Evolutionary conservation across 1,140 invertebrate species (phyloP).

Genomic region (Scaptomyza hsui): DNA sequence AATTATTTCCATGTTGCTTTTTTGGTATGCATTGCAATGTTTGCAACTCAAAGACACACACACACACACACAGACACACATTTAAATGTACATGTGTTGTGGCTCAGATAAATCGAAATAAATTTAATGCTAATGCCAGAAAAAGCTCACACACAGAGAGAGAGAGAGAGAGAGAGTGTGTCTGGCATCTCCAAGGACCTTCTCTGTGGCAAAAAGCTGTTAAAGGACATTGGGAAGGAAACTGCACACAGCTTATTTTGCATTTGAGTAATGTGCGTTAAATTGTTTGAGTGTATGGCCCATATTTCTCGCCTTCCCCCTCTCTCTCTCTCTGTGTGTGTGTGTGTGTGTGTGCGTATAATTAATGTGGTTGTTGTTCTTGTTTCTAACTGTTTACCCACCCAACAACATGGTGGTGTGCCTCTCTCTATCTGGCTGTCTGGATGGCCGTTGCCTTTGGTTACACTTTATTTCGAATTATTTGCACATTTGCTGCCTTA

Average conservation of each 20-base stretch:
- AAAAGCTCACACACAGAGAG: constrained; percentile 3
- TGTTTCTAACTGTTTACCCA: constrained; percentile 35
- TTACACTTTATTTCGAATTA: constrained; percentile 76
- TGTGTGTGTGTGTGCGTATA: constrained; percentile 32
- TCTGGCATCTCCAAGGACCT: constrained; percentile 32
- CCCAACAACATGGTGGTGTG: constrained; percentile 14
- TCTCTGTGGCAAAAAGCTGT: background rate
- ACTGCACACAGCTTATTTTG: constrained; percentile 64
- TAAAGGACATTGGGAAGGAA: background rate
- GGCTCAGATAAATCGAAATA: constrained; percentile 61
- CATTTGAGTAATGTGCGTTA: constrained; percentile 71
- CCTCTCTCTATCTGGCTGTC: constrained; percentile 1
- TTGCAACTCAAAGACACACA: background rate
- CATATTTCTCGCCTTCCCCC: background rate
- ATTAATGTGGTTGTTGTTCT: constrained; percentile 71
- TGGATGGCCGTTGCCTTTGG: constrained; percentile 52
- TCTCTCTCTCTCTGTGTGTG: background rate
- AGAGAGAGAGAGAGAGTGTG: background rate
- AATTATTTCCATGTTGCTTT: background rate
- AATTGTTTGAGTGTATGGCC: constrained; percentile 65
- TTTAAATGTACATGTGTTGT: no score
- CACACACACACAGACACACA: background rate
- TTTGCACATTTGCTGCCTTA: constrained; percentile 71
- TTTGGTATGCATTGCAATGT: background rate
- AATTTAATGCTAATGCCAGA: constrained; percentile 64